Conservation (phyloP, 2,888 invertebrate genomes). For the Drosophila buzzatii region DNA sequence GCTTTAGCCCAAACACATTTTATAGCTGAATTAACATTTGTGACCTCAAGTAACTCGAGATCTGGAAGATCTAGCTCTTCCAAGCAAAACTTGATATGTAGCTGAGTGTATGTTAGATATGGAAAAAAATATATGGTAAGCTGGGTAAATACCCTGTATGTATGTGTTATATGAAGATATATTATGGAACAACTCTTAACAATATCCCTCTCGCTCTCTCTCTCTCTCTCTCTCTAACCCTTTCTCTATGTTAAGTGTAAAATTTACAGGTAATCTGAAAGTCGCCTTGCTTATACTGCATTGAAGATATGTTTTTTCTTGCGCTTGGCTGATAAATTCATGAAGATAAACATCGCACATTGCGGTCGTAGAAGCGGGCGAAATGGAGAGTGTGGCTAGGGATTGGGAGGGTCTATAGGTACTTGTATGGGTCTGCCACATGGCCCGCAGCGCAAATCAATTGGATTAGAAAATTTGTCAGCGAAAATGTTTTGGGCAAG, state of each 20-base stretch:
- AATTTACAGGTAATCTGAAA: conserved; percentile 5
- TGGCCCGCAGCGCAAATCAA: conserved; percentile 78
- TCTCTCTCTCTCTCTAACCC: background rate
- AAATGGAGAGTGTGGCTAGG: background rate
- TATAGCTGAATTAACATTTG: background rate
- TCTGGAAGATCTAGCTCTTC: background rate
- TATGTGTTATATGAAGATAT: background rate
- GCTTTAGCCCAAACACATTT: background rate
- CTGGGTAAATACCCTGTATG: background rate
- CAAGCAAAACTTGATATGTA: background rate
- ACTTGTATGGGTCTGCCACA: conserved; percentile 18
- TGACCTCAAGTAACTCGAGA: background rate
- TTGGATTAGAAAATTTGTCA: conserved; percentile 80
- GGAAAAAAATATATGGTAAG: background rate
- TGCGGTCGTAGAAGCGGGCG: conserved; percentile 50
- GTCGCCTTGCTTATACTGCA: background rate
- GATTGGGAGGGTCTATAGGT: background rate
- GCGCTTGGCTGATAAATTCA: conserved; percentile 54
- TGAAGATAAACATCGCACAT: conserved; percentile 72
- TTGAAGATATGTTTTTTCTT: conserved; percentile 4
- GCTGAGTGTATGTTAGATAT: background rate
- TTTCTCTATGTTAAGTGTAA: background rate
- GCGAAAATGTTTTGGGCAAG: conserved; percentile 50
- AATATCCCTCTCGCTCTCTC: background rate
- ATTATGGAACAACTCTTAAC: background rate